phyloP scores from a whole-genome alignment of 2,113 vertebrate genomes.

The Cyphomyrus plagiostoma region DNA sequence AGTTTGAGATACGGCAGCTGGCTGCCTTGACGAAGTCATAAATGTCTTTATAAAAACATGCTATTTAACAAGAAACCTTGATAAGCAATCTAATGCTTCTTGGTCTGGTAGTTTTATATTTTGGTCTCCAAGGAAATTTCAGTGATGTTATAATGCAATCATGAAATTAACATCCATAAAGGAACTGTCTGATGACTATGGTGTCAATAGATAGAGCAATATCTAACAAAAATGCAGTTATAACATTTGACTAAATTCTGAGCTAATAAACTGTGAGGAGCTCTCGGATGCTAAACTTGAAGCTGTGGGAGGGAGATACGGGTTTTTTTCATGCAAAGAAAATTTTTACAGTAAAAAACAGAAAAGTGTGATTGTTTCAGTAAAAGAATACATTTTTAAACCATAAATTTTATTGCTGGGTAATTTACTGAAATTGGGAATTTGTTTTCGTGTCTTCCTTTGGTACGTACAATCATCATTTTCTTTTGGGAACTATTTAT shows the following conservation, averaged over 20 bases:
- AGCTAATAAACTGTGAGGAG: neutral
- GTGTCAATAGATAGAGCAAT: neutral
- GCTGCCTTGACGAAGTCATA: conserved; percentile 18
- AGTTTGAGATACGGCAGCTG: conserved; percentile 9
- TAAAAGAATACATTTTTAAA: neutral
- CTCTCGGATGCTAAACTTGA: neutral
- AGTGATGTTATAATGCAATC: neutral
- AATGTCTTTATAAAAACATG: neutral
- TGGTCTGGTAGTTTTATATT: neutral
- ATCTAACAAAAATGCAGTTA: neutral
- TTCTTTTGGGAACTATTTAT: neutral
- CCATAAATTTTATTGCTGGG: neutral
- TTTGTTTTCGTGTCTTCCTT: neutral
- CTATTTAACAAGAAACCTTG: neutral
- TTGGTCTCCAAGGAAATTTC: neutral
- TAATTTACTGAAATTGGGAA: neutral
- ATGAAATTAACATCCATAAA: neutral
- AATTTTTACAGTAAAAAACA: neutral
- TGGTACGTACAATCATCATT: neutral
- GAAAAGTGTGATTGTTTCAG: neutral
- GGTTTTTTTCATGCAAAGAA: neutral
- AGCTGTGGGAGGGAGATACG: neutral
- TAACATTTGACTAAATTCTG: neutral
- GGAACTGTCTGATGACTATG: neutral
- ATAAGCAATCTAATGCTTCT: neutral